Evolutionary conservation across 2,113 vertebrate species (phyloP), one percentile per base, ranked within the genome.

Genomic region (Tonatia bakeri): DNA sequence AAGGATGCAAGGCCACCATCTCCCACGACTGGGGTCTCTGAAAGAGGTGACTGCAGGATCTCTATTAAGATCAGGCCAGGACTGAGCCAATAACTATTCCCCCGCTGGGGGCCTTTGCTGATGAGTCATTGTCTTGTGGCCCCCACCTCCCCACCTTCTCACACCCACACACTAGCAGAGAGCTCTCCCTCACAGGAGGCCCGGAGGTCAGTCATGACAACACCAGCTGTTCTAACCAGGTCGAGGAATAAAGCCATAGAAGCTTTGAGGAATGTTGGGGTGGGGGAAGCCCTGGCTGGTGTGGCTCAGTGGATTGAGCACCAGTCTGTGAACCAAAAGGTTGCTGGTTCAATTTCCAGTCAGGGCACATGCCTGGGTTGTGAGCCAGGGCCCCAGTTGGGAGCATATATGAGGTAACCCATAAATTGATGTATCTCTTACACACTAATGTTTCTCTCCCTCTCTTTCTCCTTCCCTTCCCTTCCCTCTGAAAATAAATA

Each of bases 51-150:
- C 26, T 64, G 7, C 12, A 50, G 9, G 36, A 7, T 45, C 52
- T 54, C 36, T 80, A 1, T 26, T 52, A 24, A 12, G 56, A 61
- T 40, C n/a, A 64, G 93, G 3, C 31, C 28, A 38, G 26, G 0
- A 2, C 40, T 64, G 50, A 81, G 40, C 15, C 38, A 15, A 5
- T 22, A 22, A 36, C n/a, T 1, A 3, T 1, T 31, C 17, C 12
- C 54, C 40, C n/a, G 24, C 54, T 43, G 19, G 4, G 14, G 47
- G 6, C 12, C 20, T 65, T 33, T 22, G 6, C 40, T 1, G 10
- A 31, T 7, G 4, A 38, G 16, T 16, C 1, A 2, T 9, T 13
- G 33, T 19, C 28, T 40, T 3, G 1, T 11, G 17, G 26, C 1
- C 7, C 43, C 8, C 22, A 17, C 16, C 33, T 19, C 28, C 38